Evolutionary conservation across 2,113 vertebrate species (phyloP).

Genomic region (Talpa occidentalis): DNA sequence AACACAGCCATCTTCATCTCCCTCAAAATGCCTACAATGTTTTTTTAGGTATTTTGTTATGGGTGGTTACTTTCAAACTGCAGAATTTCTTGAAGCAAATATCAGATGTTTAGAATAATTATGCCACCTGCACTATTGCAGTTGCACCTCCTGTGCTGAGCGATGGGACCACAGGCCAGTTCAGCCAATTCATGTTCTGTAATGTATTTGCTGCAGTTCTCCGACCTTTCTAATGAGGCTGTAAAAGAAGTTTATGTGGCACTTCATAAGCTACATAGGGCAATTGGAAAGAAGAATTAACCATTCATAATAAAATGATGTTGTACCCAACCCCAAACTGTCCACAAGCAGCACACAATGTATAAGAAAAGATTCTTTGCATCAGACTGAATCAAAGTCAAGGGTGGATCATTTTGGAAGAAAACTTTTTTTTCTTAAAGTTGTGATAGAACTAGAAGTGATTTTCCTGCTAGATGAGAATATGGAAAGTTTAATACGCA

Average conservation of each 20-base stretch:
- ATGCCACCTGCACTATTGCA: not conserved
- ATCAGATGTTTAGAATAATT: not conserved
- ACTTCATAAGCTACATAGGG: not conserved
- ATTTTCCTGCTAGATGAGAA: not conserved
- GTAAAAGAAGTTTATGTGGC: constrained; percentile 51
- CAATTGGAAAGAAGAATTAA: constrained; percentile 42
- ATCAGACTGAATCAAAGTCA: not conserved
- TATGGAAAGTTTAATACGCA: not conserved
- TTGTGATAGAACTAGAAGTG: not conserved
- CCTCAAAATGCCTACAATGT: not conserved
- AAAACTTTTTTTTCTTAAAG: not conserved
- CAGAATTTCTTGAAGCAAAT: not conserved
- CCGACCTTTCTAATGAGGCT: not conserved
- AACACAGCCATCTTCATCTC: not conserved
- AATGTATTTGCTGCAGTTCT: not conserved
- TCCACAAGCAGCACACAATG: not conserved
- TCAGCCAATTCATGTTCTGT: not conserved
- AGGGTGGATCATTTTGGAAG: not conserved
- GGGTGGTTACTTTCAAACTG: not conserved
- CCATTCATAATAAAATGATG: not conserved
- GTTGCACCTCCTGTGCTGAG: not conserved
- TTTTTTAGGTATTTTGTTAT: not conserved
- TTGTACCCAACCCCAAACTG: not conserved
- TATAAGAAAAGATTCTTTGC: not conserved
- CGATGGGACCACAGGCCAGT: not conserved